Conservation (phyloP, 2,888 invertebrate species). For the Drepana falcataria region DNA sequence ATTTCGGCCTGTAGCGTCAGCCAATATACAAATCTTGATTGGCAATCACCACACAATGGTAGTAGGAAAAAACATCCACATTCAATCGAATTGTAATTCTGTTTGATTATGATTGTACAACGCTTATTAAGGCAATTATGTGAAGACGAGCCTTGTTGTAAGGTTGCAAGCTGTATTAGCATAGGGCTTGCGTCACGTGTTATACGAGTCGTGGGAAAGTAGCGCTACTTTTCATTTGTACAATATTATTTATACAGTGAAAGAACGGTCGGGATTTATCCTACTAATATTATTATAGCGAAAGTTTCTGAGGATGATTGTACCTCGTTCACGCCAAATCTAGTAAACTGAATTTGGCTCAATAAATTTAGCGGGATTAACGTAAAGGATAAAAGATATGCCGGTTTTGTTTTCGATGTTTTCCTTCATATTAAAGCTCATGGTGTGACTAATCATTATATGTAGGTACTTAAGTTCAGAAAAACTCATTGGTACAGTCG, state of each 20-base stretch:
- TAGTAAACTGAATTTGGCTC: too few relatives aligned
- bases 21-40: slow-evolving; percentile 47
- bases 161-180: slow-evolving; percentile 53
- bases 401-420: too few relatives aligned
- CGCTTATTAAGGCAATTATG: slow-evolving; percentile 69
- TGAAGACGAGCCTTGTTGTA: slow-evolving; percentile 54
- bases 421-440: too few relatives aligned
- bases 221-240: slow-evolving; percentile 4
- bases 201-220: slow-evolving; percentile 39
- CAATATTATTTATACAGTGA: neutral
- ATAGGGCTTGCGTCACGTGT: slow-evolving; percentile 37
- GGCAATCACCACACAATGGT: slow-evolving; percentile 46
- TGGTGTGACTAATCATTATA: too few relatives aligned
- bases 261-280: too few relatives aligned
- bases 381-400: too few relatives aligned
- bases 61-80: slow-evolving; percentile 43
- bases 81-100: slow-evolving; percentile 61
- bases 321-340: too few relatives aligned
- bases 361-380: too few relatives aligned
- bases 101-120: slow-evolving; percentile 64
- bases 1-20: slow-evolving; percentile 27
- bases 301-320: too few relatives aligned
- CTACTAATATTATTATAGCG: too few relatives aligned
- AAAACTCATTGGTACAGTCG: too few relatives aligned
- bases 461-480: too few relatives aligned